Percentiles rank a stretch among this genome's conserved stretches.
Conservation (phyloP, 2,888 invertebrate species). For the Acleris laterana region DNA sequence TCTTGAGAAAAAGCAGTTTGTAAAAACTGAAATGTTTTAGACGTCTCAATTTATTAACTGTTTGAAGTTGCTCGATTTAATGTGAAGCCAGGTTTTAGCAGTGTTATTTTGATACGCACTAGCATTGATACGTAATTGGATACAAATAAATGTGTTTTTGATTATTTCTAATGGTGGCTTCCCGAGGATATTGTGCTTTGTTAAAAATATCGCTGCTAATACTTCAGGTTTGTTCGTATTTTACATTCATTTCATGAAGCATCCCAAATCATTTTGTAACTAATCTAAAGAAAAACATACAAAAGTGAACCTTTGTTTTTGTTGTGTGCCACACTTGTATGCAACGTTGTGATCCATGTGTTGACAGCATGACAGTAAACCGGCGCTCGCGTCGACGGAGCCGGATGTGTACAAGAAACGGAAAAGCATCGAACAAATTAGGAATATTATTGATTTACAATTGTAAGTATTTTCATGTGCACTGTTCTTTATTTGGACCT, state of each 20-base stretch:
- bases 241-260: neutral
- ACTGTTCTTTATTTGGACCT: neutral
- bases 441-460: constrained; percentile 61
- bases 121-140: too few species aligned
- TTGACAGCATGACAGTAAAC: constrained; percentile 76
- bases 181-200: too few species aligned
- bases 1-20: neutral
- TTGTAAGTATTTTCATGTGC: constrained; percentile 50
- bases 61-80: neutral
- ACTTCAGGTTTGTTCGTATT: too few species aligned
- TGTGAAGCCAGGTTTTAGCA: too few species aligned
- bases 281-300: constrained; percentile 18
- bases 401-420: constrained; percentile 54
- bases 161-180: too few species aligned
- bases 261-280: constrained; percentile 7
- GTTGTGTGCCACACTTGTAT: constrained; percentile 25
- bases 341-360: constrained; percentile 57
- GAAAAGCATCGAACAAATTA: constrained; percentile 60
- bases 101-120: too few species aligned
- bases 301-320: constrained; percentile 22
- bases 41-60: constrained; percentile 10
- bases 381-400: constrained; percentile 50
- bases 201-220: too few species aligned
- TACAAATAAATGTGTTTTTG: too few species aligned
- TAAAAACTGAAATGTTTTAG: neutral